phyloP scores from a whole-genome alignment of 2,113 vertebrate genomes.

The Eulemur macaco region DNA sequence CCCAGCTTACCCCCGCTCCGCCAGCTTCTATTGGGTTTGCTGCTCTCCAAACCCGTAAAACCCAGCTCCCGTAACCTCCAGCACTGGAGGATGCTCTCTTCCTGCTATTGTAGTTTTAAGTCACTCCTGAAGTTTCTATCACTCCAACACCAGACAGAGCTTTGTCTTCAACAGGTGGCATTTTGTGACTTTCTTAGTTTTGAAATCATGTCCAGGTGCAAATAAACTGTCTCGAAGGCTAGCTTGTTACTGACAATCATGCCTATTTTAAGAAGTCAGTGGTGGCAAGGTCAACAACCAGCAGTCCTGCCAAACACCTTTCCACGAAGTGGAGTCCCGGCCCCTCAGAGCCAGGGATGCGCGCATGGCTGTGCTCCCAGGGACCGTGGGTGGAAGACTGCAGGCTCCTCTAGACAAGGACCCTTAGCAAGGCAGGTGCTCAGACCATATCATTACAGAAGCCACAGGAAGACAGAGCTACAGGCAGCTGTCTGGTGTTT shows the following conservation, averaged over 20 bases:
- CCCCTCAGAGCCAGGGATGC: background rate
- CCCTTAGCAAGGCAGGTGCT: background rate
- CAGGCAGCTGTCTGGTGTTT: too few species aligned
- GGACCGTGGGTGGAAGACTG: rapidly evolving
- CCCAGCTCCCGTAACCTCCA: background rate
- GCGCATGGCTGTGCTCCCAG: background rate
- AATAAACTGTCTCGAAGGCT: too few species aligned
- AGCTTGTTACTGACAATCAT: background rate
- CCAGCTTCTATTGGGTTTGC: background rate
- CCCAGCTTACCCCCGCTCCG: too few species aligned
- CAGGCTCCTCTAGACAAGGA: background rate
- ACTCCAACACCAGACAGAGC: background rate
- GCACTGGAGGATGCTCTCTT: background rate
- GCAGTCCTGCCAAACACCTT: too few species aligned
- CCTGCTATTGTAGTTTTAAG: background rate
- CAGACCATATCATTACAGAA: background rate
- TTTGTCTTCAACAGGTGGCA: too few species aligned
- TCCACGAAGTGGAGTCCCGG: background rate
- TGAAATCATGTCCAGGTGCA: background rate
- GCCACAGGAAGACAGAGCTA: background rate
- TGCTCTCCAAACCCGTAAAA: background rate
- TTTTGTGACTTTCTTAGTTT: background rate
- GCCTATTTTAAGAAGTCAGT: background rate
- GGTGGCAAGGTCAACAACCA: background rate
- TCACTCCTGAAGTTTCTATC: background rate